Evolutionary conservation across 37 sponge, comb jelly and placozoan genomes (phyloP).

Genomic region (Oopsacas minuta): DNA sequence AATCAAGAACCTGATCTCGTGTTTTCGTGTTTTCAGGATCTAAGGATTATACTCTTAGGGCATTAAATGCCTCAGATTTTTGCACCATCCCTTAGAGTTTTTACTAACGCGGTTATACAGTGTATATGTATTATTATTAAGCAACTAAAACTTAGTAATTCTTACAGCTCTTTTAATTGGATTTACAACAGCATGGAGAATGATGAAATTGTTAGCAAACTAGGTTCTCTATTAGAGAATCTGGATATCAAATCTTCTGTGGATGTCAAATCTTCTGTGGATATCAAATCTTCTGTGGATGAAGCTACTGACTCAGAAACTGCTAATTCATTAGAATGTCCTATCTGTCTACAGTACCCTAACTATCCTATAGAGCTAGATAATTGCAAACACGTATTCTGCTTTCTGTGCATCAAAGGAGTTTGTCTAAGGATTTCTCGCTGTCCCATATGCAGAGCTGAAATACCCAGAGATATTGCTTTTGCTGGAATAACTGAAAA

Average conservation of each 20-base stretch:
- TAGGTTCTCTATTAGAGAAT: neutral
- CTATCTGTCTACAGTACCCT: constrained; percentile 44
- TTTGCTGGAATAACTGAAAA: neutral
- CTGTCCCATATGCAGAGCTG: constrained; percentile 65
- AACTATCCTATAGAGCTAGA: constrained; percentile 53
- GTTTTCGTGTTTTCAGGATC: no score
- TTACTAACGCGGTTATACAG: no score
- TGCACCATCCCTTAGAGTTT: no score
- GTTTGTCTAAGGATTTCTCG: constrained; percentile 26
- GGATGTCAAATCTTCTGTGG: neutral
- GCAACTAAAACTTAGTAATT: no score
- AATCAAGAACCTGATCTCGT: no score
- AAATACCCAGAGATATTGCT: neutral
- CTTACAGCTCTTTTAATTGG: no score
- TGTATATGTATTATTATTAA: no score
- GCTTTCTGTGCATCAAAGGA: constrained; percentile 88
- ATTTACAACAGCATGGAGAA: no score
- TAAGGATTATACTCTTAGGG: no score
- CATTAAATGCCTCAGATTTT: no score
- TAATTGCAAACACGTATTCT: constrained; percentile 76
- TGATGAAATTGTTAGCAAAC: neutral
- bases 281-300: neutral
- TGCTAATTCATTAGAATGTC: constrained; percentile 24
- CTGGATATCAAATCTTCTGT: neutral
- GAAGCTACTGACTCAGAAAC: neutral